Conservation (phyloP, 2,113 vertebrate genomes). For the Petroica traversi region DNA sequence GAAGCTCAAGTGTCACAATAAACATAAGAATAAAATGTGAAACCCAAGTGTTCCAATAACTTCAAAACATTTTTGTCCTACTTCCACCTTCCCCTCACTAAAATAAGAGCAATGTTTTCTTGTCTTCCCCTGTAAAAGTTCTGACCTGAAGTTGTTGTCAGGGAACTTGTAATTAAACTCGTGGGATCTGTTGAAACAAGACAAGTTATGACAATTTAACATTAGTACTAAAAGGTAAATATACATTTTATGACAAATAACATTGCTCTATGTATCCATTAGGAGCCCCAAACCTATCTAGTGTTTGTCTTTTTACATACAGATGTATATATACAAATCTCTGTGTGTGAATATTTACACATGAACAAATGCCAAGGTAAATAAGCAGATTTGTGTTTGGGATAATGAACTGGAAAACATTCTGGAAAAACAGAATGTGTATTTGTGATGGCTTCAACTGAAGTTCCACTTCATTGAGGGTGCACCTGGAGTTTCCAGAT, state of each 20-base stretch:
- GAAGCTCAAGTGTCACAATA: background rate
- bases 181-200: background rate
- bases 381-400: background rate
- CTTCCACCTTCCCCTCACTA: background rate
- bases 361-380: background rate
- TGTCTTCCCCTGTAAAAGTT: background rate
- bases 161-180: background rate
- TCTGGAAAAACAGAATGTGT: background rate
- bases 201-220: background rate
- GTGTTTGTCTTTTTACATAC: background rate
- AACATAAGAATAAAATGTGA: background rate
- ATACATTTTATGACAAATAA: background rate
- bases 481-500: background rate
- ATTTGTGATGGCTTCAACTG: background rate
- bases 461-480: background rate
- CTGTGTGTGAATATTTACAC: background rate
- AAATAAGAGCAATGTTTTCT: background rate
- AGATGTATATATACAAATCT: background rate
- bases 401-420: background rate
- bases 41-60: background rate
- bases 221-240: background rate
- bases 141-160: background rate
- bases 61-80: background rate
- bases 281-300: background rate
- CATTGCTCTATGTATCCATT: background rate